These are phyloP conservation scores for Rotaria magnacalcarata DNA, from an alignment of 2,888 invertebrate species.

Conservation along the genomic window DNA sequence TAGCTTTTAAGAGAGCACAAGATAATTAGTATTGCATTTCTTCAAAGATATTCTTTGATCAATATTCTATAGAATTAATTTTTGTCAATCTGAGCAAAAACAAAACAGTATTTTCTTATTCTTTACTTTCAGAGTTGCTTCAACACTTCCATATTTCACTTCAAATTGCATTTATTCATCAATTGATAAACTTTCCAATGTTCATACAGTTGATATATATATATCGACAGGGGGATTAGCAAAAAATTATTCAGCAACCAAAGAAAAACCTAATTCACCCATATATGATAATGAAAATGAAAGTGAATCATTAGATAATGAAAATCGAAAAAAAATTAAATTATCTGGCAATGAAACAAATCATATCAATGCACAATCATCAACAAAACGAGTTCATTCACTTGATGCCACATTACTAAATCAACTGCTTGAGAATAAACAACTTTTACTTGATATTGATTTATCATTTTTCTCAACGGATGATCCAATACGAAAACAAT, in stretches of 20 bases:
- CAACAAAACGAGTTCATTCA: not conserved
- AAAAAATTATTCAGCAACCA: not conserved
- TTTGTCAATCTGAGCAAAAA: no score
- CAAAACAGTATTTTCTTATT: no score
- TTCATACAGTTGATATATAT: slow-evolving; percentile 18
- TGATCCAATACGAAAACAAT: slow-evolving; percentile 21
- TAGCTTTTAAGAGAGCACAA: no score
- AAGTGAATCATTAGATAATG: not conserved
- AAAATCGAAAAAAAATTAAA: not conserved
- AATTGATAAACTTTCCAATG: not conserved
- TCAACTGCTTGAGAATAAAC: not conserved
- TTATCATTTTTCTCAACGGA: slow-evolving; percentile 14
- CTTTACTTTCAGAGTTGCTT: not conserved
- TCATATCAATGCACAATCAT: not conserved
- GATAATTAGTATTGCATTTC: no score
- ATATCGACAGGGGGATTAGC: slow-evolving; percentile 1
- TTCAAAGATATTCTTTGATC: no score
- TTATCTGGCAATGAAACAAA: not conserved
- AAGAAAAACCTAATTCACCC: not conserved
- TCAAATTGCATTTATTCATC: slow-evolving; percentile 23
- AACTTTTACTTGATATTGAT: slow-evolving; percentile 11
- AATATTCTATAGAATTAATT: no score
- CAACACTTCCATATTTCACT: slow-evolving; percentile 17
- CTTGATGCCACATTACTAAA: slow-evolving; percentile 3
- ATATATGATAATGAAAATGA: slow-evolving; percentile 23